Conservation (phyloP, 2,113 vertebrate species). For the Malurus cyaneus region DNA sequence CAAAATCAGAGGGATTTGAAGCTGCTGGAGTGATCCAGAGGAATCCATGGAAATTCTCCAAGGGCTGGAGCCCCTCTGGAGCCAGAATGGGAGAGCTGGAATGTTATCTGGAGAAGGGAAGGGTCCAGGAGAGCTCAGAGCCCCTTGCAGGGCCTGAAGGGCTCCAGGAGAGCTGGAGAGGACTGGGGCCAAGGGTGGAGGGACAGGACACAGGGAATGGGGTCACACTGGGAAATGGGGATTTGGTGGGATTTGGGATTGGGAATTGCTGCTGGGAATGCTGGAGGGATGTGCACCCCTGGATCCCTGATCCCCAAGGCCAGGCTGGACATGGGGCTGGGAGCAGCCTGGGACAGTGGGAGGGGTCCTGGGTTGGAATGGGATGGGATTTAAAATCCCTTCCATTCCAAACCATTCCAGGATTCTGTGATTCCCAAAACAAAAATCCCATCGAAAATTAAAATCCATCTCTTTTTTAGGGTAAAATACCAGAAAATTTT, state of each 20-base stretch:
- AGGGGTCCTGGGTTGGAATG: background rate
- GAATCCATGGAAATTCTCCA: rapidly evolving
- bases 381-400: rapidly evolving
- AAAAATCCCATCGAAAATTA: rapidly evolving
- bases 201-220: background rate
- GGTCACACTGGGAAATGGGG: background rate
- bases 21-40: background rate
- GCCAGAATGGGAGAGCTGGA: background rate
- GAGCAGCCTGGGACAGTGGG: background rate
- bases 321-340: background rate
- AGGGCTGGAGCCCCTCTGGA: background rate
- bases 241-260: background rate
- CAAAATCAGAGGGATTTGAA: rapidly evolving
- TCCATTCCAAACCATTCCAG: background rate
- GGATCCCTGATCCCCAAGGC: background rate
- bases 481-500: rapidly evolving
- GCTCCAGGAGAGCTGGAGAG: background rate
- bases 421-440: background rate
- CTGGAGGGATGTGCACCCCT: no score
- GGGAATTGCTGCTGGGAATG: background rate
- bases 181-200: background rate
- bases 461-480: rapidly evolving
- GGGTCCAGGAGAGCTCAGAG: background rate
- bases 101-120: background rate
- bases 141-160: background rate